Conservation (phyloP, 2,888 invertebrate species). For the Abrostola triplasia region DNA sequence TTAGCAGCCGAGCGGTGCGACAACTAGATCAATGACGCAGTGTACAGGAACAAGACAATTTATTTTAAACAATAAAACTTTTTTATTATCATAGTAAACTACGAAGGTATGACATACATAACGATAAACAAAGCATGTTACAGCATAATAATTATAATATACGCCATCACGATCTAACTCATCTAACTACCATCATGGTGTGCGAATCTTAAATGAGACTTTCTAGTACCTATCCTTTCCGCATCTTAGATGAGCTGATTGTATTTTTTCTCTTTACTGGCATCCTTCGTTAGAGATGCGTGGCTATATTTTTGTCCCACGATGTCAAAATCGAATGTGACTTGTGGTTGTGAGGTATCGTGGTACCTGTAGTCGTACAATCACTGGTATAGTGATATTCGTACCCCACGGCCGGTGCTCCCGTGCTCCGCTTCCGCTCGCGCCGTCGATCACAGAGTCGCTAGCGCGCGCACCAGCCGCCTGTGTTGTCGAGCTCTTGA, state of each 20-base stretch:
- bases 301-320: slow-evolving; percentile 58
- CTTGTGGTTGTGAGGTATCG: neutral
- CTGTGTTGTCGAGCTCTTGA: slow-evolving; percentile 26
- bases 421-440: slow-evolving; percentile 37
- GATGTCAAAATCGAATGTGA: slow-evolving; percentile 51
- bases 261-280: slow-evolving; percentile 22
- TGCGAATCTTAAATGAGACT: slow-evolving; percentile 16
- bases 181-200: no score
- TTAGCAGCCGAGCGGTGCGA: no score
- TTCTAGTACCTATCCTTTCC: slow-evolving; percentile 23
- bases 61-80: no score
- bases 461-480: slow-evolving; percentile 44
- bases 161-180: no score
- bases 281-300: slow-evolving; percentile 26
- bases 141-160: no score
- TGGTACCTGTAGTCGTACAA: slow-evolving; percentile 15
- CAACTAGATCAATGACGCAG: no score
- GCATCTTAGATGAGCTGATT: slow-evolving; percentile 2
- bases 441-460: slow-evolving; percentile 43
- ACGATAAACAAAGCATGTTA: no score
- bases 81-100: no score
- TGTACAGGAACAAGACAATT: no score
- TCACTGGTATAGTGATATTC: slow-evolving; percentile 13
- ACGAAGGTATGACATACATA: no score
- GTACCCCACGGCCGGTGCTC: slow-evolving; percentile 48